These are phyloP conservation scores for Desoria tigrina DNA, from an alignment of 2,888 invertebrate genomes.

Conservation along the genomic window DNA sequence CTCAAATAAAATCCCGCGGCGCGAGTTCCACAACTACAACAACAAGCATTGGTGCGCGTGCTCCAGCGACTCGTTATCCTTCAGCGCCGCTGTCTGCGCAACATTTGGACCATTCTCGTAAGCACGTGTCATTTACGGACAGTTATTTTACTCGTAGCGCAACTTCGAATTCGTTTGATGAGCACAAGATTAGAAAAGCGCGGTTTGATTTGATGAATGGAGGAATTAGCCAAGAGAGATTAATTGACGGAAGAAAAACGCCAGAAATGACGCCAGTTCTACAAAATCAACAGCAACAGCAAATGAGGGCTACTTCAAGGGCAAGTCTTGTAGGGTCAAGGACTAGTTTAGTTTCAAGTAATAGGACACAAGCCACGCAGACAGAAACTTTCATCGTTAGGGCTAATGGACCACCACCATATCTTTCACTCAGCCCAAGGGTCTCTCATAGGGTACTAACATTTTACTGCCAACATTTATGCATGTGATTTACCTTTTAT, in stretches of 20 bases:
- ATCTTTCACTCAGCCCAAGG: conserved; percentile 72
- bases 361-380: conserved; percentile 92
- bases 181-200: conserved; percentile 49
- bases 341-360: conserved; percentile 55
- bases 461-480: not conserved
- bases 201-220: conserved; percentile 26
- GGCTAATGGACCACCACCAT: conserved; percentile 68
- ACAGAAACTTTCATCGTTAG: conserved; percentile 75
- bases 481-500: not conserved
- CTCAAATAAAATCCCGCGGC: no score
- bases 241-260: conserved; percentile 66
- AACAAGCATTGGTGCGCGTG: not conserved
- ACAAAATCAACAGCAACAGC: no score
- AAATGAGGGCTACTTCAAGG: no score
- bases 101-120: not conserved
- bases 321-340: no score
- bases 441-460: conserved; percentile 68
- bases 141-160: conserved; percentile 38
- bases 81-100: conserved; percentile 41
- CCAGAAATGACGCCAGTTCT: conserved; percentile 35
- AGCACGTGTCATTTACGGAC: conserved; percentile 77
- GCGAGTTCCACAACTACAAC: not conserved
- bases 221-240: conserved; percentile 66
- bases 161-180: conserved; percentile 49
- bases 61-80: conserved; percentile 39